phyloP scores from a whole-genome alignment of 2,888 invertebrate species.

The Ganaspis brasiliensis region DNA sequence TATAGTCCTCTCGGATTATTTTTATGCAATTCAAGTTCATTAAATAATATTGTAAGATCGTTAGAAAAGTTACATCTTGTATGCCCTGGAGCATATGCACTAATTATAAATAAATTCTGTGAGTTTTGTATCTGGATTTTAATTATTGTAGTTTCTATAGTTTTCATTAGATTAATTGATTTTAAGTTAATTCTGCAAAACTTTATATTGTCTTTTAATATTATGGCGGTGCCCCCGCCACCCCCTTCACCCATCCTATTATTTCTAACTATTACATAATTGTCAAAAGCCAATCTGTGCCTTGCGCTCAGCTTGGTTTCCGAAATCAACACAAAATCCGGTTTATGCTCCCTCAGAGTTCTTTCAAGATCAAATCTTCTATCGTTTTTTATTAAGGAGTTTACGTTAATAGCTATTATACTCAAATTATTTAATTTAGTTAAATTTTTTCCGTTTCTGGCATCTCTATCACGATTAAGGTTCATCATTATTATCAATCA shows the following conservation, averaged over 20 bases:
- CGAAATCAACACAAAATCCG: constrained; percentile 45
- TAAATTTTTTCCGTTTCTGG: not conserved
- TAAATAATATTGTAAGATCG: too few species aligned
- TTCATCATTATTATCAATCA: not conserved
- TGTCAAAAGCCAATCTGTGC: constrained; percentile 42
- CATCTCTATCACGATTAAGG: not conserved
- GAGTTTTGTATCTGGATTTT: too few species aligned
- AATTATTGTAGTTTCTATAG: constrained; percentile 6
- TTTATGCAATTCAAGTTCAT: too few species aligned
- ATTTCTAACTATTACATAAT: constrained; percentile 41
- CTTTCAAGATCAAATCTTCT: constrained; percentile 10
- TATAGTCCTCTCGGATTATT: constrained; percentile 1
- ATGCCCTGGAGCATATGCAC: too few species aligned
- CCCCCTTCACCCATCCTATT: constrained; percentile 37
- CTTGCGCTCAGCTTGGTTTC: constrained; percentile 52
- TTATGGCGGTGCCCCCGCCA: constrained; percentile 49
- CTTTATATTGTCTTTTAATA: constrained; percentile 40
- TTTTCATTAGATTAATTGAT: not conserved
- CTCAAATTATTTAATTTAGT: constrained; percentile 14
- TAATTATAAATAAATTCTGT: too few species aligned
- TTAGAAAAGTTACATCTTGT: too few species aligned
- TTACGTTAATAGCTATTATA: constrained; percentile 39
- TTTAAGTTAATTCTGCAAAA: not conserved
- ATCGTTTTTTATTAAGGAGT: constrained; percentile 33
- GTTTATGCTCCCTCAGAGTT: constrained; percentile 1